Evolutionary conservation across 2,888 invertebrate species (phyloP).

Genomic region (Phania funesta): DNA sequence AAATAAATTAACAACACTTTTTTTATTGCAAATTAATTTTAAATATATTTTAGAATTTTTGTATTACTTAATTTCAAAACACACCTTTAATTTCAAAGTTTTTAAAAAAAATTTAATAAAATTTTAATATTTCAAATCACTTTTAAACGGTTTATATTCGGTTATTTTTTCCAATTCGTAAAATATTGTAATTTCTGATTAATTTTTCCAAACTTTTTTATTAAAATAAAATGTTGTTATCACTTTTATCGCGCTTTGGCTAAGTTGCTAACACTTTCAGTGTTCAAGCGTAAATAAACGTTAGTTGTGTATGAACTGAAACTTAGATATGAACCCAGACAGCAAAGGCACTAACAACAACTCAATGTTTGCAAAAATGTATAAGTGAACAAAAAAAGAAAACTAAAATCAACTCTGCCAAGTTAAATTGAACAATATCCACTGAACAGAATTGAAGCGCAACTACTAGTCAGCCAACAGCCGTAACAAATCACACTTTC

Average conservation of each 20-base stretch:
- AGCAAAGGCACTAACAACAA: constrained; percentile 39
- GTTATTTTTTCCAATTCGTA: no score
- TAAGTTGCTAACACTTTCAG: constrained; percentile 77
- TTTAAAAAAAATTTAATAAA: not conserved
- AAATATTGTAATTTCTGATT: no score
- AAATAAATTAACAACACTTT: not conserved
- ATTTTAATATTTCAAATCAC: not conserved
- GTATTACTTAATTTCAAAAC: no score
- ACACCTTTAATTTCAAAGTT: not conserved
- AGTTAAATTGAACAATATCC: constrained; percentile 25
- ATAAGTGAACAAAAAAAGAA: constrained; percentile 21
- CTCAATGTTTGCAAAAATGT: constrained; percentile 60
- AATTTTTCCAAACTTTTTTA: constrained; percentile 32
- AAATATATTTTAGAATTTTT: no score
- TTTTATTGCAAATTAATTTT: not conserved
- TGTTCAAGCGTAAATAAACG: constrained; percentile 79
- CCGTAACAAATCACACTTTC: constrained; percentile 1
- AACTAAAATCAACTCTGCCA: constrained; percentile 48
- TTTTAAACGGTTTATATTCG: not conserved
- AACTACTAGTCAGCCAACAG: not conserved
- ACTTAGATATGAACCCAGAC: constrained; percentile 64
- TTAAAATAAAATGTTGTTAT: constrained; percentile 7
- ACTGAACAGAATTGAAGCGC: constrained; percentile 30
- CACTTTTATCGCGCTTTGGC: constrained; percentile 54
- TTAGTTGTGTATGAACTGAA: constrained; percentile 68